These are phyloP conservation scores for Peromyscus leucopus DNA, from an alignment of 2,113 vertebrate species.

Conservation along the genomic window DNA sequence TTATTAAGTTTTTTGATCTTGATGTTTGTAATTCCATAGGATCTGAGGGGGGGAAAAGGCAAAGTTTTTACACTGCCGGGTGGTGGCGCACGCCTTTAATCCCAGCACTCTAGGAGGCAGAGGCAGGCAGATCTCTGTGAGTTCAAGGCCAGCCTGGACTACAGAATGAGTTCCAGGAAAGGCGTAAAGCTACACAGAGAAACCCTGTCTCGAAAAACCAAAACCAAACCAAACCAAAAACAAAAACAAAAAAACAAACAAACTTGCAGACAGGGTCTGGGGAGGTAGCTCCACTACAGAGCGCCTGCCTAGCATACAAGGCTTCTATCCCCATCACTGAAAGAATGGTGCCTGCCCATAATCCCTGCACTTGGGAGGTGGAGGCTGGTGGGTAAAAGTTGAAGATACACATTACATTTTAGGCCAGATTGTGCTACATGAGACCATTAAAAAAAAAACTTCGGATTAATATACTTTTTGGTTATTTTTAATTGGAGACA, in stretches of 20 bases:
- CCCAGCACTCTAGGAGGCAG: too few species aligned
- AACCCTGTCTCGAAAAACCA: too few species aligned
- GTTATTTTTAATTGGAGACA: neutral
- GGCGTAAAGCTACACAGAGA: too few species aligned
- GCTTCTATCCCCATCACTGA: neutral
- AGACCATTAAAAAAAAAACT: neutral
- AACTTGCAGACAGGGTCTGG: neutral
- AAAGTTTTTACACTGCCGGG: constrained; percentile 1
- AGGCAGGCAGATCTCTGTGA: too few species aligned
- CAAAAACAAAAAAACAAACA: too few species aligned
- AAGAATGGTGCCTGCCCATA: neutral
- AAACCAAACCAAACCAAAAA: too few species aligned
- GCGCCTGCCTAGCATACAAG: neutral
- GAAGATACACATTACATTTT: neutral
- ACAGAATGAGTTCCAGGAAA: too few species aligned
- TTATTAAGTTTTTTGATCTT: constrained; percentile 70
- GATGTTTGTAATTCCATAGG: constrained; percentile 84
- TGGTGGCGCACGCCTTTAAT: too few species aligned
- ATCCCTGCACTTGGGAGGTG: neutral
- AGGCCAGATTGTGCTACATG: neutral
- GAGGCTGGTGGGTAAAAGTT: neutral
- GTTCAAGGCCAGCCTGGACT: too few species aligned
- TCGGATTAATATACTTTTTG: neutral
- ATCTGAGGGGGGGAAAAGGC: constrained; percentile 77
- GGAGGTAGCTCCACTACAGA: neutral